Evolutionary conservation across 1,140 invertebrate genomes (phyloP).

Genomic region (Aphidius ervi): DNA sequence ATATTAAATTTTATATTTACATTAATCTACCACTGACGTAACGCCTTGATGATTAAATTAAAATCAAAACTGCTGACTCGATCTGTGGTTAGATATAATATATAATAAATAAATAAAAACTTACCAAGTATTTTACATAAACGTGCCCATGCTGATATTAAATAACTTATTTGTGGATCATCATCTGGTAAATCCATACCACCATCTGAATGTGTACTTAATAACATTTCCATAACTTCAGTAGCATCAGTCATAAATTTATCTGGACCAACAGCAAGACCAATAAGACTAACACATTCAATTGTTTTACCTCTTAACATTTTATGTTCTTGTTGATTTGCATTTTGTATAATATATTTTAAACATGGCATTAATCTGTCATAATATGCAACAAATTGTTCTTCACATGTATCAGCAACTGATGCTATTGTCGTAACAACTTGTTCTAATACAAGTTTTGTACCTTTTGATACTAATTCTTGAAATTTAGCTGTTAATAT

Average conservation of each 20-base stretch:
- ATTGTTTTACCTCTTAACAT: constrained; percentile 93
- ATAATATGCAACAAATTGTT: constrained; percentile 85
- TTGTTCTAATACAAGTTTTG: constrained; percentile 96
- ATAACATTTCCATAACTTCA: constrained; percentile 93
- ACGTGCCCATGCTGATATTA: constrained; percentile 97
- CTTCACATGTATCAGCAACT: constrained; percentile 97
- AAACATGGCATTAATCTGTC: constrained; percentile 91
- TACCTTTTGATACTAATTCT: constrained; percentile 88
- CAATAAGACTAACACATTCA: constrained; percentile 98
- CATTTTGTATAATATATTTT: constrained; percentile 96
- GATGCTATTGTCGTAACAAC: constrained; percentile 96
- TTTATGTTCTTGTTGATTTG: constrained; percentile 80
- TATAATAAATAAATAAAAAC: constrained; percentile 18
- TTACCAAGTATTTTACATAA: constrained; percentile 95
- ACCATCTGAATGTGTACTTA: constrained; percentile 85
- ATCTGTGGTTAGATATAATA: constrained; percentile 31
- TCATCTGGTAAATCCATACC: constrained; percentile 74
- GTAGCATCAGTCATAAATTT: constrained; percentile 93
- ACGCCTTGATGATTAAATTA: constrained; percentile 31
- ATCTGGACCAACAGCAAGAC: constrained; percentile 92
- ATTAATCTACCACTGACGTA: constrained; percentile 42
- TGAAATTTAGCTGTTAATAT: constrained; percentile 92
- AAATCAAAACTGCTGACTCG: constrained; percentile 36
- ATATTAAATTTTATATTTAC: constrained; percentile 25
- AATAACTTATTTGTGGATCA: constrained; percentile 95